Base-by-base conservation (phyloP, 2,888 invertebrate species). In the Tillus elongatus region DNA sequence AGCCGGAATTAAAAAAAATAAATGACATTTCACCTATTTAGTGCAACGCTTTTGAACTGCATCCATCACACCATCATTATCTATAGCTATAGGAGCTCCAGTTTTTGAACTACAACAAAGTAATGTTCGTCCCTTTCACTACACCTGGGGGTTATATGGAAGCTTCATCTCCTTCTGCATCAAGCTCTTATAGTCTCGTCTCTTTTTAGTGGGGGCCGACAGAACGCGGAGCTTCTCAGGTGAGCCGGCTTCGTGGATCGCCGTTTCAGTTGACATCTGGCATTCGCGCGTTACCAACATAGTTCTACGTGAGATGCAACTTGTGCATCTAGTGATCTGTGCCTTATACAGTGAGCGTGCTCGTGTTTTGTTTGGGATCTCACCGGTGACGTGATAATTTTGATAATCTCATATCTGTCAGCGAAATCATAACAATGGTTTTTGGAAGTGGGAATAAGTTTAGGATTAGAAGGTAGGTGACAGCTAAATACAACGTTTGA, bases 381-480 rank as follows among this genome's bases (percentile, higher is more conserved):
- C 42, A 42, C 46, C 45, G 12, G n/a, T n/a, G n/a, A 42, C 45
- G 44, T 50, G 39, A 44, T 46, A n/a, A n/a, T n/a, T n/a, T n/a
- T n/a, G n/a, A n/a, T n/a, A n/a, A n/a, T n/a, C n/a, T n/a, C n/a
- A n/a, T n/a, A n/a, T n/a, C n/a, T n/a, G n/a, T n/a, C n/a, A n/a
- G n/a, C n/a, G n/a, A n/a, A n/a, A n/a, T n/a, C n/a, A n/a, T n/a
- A n/a, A 53, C 43, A 36, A 66, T 66, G 66, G 63, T 66, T 41
- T 66, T 66, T 43, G 64, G 66, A 36, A 64, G 62, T 47, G 63
- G 68, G 46, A 72, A 70, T 55, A 72, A 71, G 53, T 72, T 72
- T 58, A 61, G 71, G 36, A 70, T 72, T 46, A 64, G 71, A 58
- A 71, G 72, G 72, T 72, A 68, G 48, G n/a, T 28, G 4, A 3